These are phyloP conservation scores for Pelobates cultripes DNA, from an alignment of 2,797 vertebrate genomes.

Conservation along the genomic window DNA sequence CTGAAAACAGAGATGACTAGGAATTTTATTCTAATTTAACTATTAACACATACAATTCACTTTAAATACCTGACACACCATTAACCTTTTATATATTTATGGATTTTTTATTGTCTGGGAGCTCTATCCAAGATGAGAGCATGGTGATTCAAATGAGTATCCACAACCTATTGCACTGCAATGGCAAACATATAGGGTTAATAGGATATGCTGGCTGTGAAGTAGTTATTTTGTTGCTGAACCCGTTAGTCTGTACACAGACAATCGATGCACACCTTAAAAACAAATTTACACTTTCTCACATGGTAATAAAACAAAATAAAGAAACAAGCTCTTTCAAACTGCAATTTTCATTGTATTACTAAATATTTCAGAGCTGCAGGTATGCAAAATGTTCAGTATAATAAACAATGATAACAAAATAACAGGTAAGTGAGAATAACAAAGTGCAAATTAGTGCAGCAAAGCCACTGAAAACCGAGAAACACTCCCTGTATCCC, in stretches of 20 bases:
- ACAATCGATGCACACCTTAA: neutral
- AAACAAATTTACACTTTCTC: conserved; percentile 12
- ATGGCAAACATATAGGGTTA: neutral
- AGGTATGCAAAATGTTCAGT: too few relatives aligned
- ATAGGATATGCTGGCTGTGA: conserved; percentile 17
- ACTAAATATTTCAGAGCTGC: neutral
- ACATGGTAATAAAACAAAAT: neutral
- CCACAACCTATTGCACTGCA: neutral
- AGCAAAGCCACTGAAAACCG: too few relatives aligned
- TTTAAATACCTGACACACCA: too few relatives aligned
- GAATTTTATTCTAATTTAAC: too few relatives aligned
- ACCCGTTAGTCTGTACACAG: conserved; percentile 31
- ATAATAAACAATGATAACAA: too few relatives aligned
- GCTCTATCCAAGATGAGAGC: neutral
- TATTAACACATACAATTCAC: too few relatives aligned
- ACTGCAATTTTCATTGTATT: neutral
- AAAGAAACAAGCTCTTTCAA: neutral
- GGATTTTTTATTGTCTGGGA: too few relatives aligned
- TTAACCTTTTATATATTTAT: too few relatives aligned
- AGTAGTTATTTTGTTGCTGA: conserved; percentile 20
- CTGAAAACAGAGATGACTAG: too few relatives aligned
- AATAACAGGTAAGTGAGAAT: too few relatives aligned
- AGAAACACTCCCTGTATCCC: too few relatives aligned
- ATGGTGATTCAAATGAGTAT: neutral
- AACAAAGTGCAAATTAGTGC: too few relatives aligned